Evolutionary conservation across 2,113 vertebrate species (phyloP).

Genomic region (Sporophila hypoxantha): DNA sequence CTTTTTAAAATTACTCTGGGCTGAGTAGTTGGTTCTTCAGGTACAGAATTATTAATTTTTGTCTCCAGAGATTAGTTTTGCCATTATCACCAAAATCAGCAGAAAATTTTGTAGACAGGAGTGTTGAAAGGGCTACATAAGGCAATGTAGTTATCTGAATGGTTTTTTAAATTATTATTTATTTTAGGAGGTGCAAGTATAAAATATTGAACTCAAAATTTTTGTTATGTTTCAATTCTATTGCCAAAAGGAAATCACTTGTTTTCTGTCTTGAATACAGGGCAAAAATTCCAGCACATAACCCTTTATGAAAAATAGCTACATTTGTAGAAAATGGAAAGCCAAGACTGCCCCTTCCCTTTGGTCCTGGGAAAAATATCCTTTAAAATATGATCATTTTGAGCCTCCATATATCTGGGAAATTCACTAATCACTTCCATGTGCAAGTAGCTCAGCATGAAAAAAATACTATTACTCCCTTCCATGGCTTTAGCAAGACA

Average conservation of each 20-base stretch:
- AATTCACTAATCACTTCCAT: neutral
- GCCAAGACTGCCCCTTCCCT: neutral
- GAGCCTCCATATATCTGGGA: neutral
- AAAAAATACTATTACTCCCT: neutral
- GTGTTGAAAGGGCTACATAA: neutral
- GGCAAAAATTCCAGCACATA: neutral
- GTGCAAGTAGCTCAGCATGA: neutral
- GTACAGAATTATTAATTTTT: neutral
- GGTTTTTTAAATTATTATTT: neutral
- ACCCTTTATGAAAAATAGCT: neutral
- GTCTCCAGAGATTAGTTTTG: neutral
- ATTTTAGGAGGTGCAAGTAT: neutral
- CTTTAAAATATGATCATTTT: neutral
- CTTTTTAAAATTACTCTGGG: neutral
- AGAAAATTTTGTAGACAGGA: neutral
- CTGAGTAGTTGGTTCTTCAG: neutral
- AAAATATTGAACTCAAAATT: neutral
- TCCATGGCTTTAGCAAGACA: conserved; percentile 30
- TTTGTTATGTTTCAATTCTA: neutral
- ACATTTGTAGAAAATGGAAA: neutral
- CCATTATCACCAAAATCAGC: neutral
- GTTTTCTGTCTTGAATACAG: neutral
- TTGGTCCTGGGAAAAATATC: neutral
- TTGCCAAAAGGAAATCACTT: neutral
- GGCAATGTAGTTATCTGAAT: neutral